Evolutionary conservation across 1,140 invertebrate species (phyloP).

Genomic region (Atta texana): DNA sequence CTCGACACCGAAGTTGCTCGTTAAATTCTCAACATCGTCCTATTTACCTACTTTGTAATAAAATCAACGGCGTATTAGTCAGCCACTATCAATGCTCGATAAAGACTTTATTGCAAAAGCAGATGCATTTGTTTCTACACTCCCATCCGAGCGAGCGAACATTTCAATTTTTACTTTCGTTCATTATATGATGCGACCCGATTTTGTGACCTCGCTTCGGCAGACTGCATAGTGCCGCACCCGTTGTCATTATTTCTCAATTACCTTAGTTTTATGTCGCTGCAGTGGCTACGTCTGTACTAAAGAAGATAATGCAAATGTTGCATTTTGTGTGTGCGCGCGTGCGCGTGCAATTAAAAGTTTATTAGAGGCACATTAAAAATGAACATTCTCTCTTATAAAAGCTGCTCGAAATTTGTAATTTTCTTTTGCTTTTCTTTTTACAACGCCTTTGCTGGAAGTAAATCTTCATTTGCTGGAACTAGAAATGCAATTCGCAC

Average conservation of each 20-base stretch:
- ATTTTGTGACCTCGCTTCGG: conserved; percentile 8
- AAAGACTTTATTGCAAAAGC: conserved; percentile 34
- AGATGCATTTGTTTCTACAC: conserved; percentile 8
- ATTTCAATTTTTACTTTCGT: conserved; percentile 40
- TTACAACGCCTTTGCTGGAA: background rate
- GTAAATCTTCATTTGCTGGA: conserved; percentile 1
- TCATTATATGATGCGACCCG: conserved; percentile 32
- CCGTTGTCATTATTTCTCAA: conserved; percentile 38
- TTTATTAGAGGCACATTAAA: conserved; percentile 17
- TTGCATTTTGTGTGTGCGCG: background rate
- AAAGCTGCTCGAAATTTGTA: background rate
- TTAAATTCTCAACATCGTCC: conserved; percentile 52
- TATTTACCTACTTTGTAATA: conserved; percentile 54
- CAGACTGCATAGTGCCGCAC: background rate
- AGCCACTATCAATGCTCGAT: conserved; percentile 1
- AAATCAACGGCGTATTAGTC: conserved; percentile 36
- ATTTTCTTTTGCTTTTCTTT: background rate
- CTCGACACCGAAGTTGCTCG: conserved; percentile 15
- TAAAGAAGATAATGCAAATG: background rate
- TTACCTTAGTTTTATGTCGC: conserved; percentile 40
- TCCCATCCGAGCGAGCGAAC: background rate
- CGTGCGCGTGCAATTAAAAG: background rate
- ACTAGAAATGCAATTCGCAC: conserved; percentile 42
- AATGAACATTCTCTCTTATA: background rate
- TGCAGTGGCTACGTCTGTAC: background rate